Base-by-base conservation (phyloP, 2,113 vertebrate species). In the Nerophis lumbriciformis region DNA sequence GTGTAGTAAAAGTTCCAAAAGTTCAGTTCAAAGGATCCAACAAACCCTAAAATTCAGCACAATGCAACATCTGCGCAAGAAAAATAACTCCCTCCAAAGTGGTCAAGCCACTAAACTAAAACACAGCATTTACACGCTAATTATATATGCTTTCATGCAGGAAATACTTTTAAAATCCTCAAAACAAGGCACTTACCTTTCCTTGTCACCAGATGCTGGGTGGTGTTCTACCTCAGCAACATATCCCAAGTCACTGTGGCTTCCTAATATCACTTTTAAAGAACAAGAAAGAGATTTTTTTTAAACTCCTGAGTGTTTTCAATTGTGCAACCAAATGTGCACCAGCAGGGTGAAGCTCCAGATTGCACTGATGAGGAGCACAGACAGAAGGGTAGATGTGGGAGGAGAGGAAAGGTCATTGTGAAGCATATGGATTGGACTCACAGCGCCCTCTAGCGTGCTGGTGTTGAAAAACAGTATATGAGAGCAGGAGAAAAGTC, bases 171-270 rank as follows among this genome's bases (percentile, higher is more conserved):
- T 12, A 45, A 45, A 45, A 45, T 11, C 42, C 11, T 10, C 5
- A 0, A 48, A 1, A 42, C 48, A 3, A 67, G 37, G 62, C 62
- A 78, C 85, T 83, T 48, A 87, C 85, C 83, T 75, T 61, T 71
- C 48, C 64, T 71, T 66, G 19, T 49, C 56, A 81, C 59, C 48
- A 65, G 58, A 79, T 66, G n/a, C 4, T 60, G 52, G 39, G 65
- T 16, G 48, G 65, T 51, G 39, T 50, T 80, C 71, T 84, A 78
- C 75, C 64, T 73, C 70, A 73, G 71, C 55, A 75, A 54, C 65
- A 77, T 80, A n/a, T 47, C 15, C 28, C 45, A 74, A 49, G 65
- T 66, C 69, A 56, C 69, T 48, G 63, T 47, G 14, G 56, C 38
- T 49, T 53, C 58, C 28, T 50, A 68, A 66, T 73, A 80, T 83